A percentile compares a stretch with the other conserved stretches of the same genome.
These are phyloP conservation scores for Archilochus colubris DNA, from an alignment of 2,113 vertebrate genomes.

Conservation along the genomic window DNA sequence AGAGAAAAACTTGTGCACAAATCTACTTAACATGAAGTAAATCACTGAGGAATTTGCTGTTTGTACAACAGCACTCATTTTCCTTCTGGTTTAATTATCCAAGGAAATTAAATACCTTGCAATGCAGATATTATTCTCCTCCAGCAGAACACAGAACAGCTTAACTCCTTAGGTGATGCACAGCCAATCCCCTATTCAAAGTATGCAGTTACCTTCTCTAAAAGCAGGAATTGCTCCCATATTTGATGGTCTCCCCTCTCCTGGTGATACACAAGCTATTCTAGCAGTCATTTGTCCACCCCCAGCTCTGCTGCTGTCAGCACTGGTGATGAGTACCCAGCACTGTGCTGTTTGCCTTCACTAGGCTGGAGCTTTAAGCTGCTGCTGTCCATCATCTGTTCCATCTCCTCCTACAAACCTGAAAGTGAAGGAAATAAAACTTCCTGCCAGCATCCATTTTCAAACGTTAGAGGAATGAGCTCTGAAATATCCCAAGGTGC, in stretches of 20 bases:
- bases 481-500: not conserved
- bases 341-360: not conserved
- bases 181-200: not conserved
- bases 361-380: not conserved
- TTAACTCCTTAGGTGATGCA: not conserved
- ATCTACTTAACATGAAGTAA: not conserved
- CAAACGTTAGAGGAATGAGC: constrained; percentile 8
- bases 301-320: constrained; percentile 47
- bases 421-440: constrained; percentile 1
- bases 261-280: constrained; percentile 4
- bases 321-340: not conserved
- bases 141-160: not conserved
- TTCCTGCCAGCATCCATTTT: constrained; percentile 21
- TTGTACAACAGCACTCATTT: not conserved
- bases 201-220: not conserved
- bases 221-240: not conserved
- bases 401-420: constrained; percentile 38
- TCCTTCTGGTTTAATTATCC: constrained; percentile 27
- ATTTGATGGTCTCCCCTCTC: constrained; percentile 10
- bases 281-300: constrained; percentile 40
- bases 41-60: not conserved
- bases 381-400: constrained; percentile 42
- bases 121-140: not conserved
- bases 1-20: not conserved
- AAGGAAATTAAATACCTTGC: not conserved